Conservation (phyloP, 2,888 invertebrate genomes). For the Scaeva pyrastri region DNA sequence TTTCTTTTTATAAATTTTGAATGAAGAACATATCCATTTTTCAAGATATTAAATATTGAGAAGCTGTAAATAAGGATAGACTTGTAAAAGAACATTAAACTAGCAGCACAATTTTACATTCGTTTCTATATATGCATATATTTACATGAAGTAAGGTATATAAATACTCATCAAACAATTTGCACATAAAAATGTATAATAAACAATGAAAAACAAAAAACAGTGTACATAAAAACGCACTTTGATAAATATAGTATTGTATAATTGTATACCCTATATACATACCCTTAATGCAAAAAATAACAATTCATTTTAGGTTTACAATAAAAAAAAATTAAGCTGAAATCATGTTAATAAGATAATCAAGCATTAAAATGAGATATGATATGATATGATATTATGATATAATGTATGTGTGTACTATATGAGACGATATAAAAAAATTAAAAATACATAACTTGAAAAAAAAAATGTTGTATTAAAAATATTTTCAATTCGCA, state of each 20-base stretch:
- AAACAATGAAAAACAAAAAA: slow-evolving; percentile 35
- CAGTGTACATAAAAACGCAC: slow-evolving; percentile 50
- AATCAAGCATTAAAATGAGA: slow-evolving; percentile 16
- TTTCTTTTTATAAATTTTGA: slow-evolving; percentile 13
- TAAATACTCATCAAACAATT: slow-evolving; percentile 26
- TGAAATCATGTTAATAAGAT: slow-evolving; percentile 37
- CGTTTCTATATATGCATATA: slow-evolving; percentile 21
- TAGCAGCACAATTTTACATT: slow-evolving; percentile 44
- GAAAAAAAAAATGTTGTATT: slow-evolving; percentile 14
- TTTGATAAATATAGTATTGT: slow-evolving; percentile 27
- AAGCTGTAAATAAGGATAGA: slow-evolving; percentile 52
- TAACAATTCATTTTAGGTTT: slow-evolving; percentile 29
- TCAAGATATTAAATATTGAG: slow-evolving; percentile 1
- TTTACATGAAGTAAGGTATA: slow-evolving; percentile 5
- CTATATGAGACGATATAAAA: slow-evolving; percentile 40
- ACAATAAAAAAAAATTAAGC: slow-evolving; percentile 1
- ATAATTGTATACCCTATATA: too few relatives aligned
- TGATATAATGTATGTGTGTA: background rate
- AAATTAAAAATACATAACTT: slow-evolving; percentile 6
- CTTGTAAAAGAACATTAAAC: slow-evolving; percentile 21
- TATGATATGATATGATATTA: too few relatives aligned
- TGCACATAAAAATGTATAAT: slow-evolving; percentile 47
- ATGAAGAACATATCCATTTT: slow-evolving; percentile 48
- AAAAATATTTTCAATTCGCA: slow-evolving; percentile 24
- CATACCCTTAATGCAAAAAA: slow-evolving; percentile 23